phyloP scores from a whole-genome alignment of 2,113 vertebrate species.

The Oncorhynchus keta region DNA sequence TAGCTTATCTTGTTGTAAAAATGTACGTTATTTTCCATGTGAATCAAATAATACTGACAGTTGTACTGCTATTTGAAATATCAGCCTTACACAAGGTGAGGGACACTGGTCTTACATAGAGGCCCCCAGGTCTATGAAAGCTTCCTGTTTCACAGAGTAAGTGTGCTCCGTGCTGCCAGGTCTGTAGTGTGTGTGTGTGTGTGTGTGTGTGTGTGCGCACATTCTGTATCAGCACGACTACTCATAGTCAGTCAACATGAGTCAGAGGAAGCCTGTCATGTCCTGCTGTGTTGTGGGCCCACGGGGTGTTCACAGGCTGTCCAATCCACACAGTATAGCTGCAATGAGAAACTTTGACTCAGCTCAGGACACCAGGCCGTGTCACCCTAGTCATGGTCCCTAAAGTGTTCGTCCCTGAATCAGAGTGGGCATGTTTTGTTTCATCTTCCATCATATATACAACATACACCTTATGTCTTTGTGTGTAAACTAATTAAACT shows the following conservation, averaged over 20 bases:
- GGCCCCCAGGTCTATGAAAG: conserved; percentile 5
- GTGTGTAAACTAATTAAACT: too few relatives aligned
- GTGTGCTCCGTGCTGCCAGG: not conserved
- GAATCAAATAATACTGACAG: not conserved
- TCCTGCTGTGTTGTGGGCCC: conserved; percentile 23
- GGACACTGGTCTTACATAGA: conserved; percentile 2
- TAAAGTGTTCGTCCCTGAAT: not conserved
- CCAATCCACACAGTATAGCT: too few relatives aligned
- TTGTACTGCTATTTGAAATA: not conserved
- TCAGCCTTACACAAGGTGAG: not conserved
- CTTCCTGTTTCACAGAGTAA: conserved; percentile 26
- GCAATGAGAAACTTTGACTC: conserved; percentile 39
- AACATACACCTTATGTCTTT: too few relatives aligned
- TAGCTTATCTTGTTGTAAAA: not conserved
- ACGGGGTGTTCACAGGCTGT: conserved; percentile 23
- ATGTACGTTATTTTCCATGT: not conserved
- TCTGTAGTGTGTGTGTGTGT: conserved; percentile 15
- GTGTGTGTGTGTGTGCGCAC: conserved; percentile 7
- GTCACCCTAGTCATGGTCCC: not conserved
- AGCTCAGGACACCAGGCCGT: conserved; percentile 31
- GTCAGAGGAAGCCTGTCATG: conserved; percentile 54
- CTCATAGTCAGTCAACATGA: conserved; percentile 39
- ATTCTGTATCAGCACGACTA: conserved; percentile 8
- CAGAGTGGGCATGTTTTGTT: not conserved
- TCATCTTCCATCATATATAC: too few relatives aligned